phyloP scores from a whole-genome alignment of 2,113 vertebrate genomes.

The Pangasianodon gigas region DNA sequence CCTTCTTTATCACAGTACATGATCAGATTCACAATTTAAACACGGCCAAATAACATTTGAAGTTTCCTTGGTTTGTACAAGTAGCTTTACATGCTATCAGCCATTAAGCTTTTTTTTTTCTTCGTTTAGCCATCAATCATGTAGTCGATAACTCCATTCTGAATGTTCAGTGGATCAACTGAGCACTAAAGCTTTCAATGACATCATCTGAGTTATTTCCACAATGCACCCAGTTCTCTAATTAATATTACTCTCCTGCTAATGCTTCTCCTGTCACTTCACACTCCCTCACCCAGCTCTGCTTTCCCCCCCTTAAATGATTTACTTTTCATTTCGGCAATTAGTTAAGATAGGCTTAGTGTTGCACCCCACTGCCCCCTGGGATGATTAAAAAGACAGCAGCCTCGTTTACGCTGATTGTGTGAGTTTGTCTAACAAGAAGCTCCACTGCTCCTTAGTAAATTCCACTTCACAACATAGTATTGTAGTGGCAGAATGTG shows the following conservation, averaged over 20 bases:
- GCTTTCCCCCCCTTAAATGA: not conserved
- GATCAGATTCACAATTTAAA: constrained; percentile 9
- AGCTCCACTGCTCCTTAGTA: not conserved
- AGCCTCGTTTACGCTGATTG: constrained; percentile 25
- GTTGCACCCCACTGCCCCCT: constrained; percentile 22
- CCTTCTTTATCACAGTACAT: not conserved
- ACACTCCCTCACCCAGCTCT: not conserved
- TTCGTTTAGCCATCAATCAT: not conserved
- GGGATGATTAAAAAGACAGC: constrained; percentile 31
- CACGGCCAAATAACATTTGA: not conserved
- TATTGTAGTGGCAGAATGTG: not conserved
- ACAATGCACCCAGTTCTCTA: constrained; percentile 11
- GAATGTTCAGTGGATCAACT: not conserved
- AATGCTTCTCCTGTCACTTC: not conserved
- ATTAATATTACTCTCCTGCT: constrained; percentile 41
- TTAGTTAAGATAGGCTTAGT: constrained; percentile 38
- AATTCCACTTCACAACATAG: not conserved
- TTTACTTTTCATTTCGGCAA: constrained; percentile 22
- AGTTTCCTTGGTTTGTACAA: not conserved
- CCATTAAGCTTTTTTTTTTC: not conserved
- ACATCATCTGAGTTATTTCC: not conserved
- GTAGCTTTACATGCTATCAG: not conserved
- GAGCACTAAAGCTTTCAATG: not conserved
- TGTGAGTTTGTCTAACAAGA: not conserved
- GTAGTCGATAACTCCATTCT: not conserved